These are phyloP conservation scores for Psix sp. DNA, from an alignment of 1,140 invertebrate species.

Conservation along the genomic window DNA sequence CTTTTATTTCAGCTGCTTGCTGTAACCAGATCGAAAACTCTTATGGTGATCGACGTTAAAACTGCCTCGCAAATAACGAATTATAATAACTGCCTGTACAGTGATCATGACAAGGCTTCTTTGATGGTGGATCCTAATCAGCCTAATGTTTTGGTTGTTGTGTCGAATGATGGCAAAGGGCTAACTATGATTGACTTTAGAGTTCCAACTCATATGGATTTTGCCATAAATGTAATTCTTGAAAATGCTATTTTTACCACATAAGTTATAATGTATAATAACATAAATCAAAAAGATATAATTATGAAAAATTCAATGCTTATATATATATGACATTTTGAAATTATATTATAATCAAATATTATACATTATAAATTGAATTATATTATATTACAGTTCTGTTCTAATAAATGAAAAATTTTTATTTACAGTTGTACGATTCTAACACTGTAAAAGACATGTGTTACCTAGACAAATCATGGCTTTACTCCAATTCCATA, in stretches of 20 bases:
- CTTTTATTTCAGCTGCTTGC: slow-evolving; percentile 18
- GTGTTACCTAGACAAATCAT: slow-evolving; percentile 32
- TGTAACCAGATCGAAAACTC: slow-evolving; percentile 14
- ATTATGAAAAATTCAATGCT: too few relatives aligned
- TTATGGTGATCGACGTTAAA: slow-evolving; percentile 28
- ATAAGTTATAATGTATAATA: too few relatives aligned
- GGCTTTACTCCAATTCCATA: slow-evolving; percentile 30
- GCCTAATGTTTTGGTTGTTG: slow-evolving; percentile 33
- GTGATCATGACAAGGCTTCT: slow-evolving; percentile 16
- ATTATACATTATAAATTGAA: too few relatives aligned
- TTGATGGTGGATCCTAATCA: slow-evolving; percentile 29
- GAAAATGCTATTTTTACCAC: background rate
- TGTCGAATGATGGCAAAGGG: slow-evolving; percentile 26
- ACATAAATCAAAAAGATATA: too few relatives aligned
- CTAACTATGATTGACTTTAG: slow-evolving; percentile 33
- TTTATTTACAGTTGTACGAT: slow-evolving; percentile 20
- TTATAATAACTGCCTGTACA: slow-evolving; percentile 37
- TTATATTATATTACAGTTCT: too few relatives aligned
- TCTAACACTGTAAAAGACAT: slow-evolving; percentile 32
- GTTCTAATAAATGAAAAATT: background rate
- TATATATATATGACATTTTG: too few relatives aligned
- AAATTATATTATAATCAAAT: too few relatives aligned
- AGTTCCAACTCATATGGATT: slow-evolving; percentile 30
- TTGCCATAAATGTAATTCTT: slow-evolving; percentile 38
- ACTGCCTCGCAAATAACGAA: slow-evolving; percentile 30